A percentile compares a stretch with the other conserved stretches of the same genome.
Evolutionary conservation across 2,113 vertebrate species (phyloP).

Genomic region (Thalassoma bifasciatum): DNA sequence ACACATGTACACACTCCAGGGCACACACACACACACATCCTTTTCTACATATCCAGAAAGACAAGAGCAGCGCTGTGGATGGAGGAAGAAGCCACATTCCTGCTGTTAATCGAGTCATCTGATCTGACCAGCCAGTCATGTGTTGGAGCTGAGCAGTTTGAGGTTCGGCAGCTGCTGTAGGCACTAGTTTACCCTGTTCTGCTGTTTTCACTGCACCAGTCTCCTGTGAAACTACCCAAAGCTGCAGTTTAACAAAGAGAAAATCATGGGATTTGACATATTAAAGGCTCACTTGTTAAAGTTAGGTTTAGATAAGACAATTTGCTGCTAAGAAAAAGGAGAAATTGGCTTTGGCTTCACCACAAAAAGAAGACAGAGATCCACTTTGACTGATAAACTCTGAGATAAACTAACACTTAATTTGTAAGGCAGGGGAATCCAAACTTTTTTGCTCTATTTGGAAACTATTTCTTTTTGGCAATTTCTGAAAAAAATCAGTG

Average conservation of each 20-base stretch:
- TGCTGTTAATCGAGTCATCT: constrained; percentile 79
- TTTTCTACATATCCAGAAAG: constrained; percentile 22
- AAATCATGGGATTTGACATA: background rate
- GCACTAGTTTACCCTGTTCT: constrained; percentile 25
- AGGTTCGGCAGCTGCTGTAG: constrained; percentile 49
- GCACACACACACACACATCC: background rate
- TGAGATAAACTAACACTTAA: too few species aligned
- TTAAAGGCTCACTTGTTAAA: background rate
- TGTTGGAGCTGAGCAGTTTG: constrained; percentile 47
- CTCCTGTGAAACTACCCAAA: background rate
- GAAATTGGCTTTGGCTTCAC: background rate
- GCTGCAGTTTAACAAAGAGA: rapidly evolving
- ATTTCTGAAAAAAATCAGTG: too few species aligned
- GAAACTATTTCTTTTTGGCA: too few species aligned
- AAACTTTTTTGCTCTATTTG: too few species aligned
- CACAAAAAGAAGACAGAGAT: background rate
- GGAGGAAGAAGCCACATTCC: constrained; percentile 72
- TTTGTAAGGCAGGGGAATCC: too few species aligned
- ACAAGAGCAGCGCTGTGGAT: constrained; percentile 51
- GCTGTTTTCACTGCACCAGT: constrained; percentile 23
- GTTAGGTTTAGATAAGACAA: background rate
- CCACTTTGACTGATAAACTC: too few species aligned
- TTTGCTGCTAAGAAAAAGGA: background rate
- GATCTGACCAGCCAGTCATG: constrained; percentile 76
- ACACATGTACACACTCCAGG: constrained; percentile 7